A percentile compares a stretch with the other conserved stretches of the same genome.
These are phyloP conservation scores for Excalfactoria chinensis DNA, from an alignment of 2,113 vertebrate species.

Conservation along the genomic window DNA sequence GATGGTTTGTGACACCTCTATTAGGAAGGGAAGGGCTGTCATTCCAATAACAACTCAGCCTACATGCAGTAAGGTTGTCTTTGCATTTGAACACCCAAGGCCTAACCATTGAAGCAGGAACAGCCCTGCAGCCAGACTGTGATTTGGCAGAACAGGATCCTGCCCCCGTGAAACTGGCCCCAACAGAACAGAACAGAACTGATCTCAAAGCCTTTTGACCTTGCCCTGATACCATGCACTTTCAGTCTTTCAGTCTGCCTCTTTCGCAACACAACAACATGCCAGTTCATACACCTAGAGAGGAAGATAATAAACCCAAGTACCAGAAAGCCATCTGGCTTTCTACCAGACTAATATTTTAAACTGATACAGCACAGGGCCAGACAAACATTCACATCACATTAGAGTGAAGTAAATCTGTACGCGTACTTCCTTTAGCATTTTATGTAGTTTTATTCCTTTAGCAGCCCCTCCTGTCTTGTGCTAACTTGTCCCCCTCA, in stretches of 20 bases:
- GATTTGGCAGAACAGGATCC: background rate
- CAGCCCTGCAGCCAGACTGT: background rate
- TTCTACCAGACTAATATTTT: background rate
- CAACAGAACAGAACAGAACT: background rate
- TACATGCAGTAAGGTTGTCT: background rate
- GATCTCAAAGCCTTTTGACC: background rate
- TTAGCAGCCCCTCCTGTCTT: fast-evolving
- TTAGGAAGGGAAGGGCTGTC: background rate
- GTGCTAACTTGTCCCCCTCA: background rate
- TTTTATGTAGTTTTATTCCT: background rate
- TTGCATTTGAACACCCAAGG: background rate
- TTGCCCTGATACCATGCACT: background rate
- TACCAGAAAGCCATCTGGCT: background rate
- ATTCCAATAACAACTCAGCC: background rate
- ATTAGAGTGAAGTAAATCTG: background rate
- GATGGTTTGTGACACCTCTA: background rate
- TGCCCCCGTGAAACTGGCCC: background rate
- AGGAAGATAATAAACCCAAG: background rate
- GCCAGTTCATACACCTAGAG: background rate
- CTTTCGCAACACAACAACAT: background rate
- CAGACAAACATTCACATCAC: background rate
- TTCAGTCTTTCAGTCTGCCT: background rate
- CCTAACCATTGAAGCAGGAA: background rate
- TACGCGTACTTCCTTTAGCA: fast-evolving
- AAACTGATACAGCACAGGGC: background rate